Conservation (phyloP, 2,113 vertebrate species). For the Phoxinus phoxinus region DNA sequence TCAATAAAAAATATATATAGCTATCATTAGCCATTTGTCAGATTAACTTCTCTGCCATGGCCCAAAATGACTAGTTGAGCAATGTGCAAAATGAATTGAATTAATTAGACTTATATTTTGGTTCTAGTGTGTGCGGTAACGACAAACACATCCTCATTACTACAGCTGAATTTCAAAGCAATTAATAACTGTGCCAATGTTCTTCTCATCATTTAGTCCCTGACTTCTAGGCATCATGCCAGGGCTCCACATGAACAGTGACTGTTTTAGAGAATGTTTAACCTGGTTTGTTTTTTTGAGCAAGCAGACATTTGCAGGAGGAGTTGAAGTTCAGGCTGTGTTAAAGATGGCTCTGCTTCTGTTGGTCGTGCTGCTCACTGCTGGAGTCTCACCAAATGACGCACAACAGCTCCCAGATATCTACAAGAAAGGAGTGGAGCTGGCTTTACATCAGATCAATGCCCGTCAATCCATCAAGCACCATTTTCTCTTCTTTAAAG, state of each 20-base stretch:
- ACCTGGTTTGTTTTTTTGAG: not conserved
- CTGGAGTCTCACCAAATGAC: conserved; percentile 51
- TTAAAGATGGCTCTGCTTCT: conserved; percentile 45
- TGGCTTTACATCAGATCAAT: conserved; percentile 61
- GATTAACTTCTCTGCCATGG: too few relatives aligned
- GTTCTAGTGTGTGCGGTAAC: not conserved
- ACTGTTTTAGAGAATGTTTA: conserved; percentile 3
- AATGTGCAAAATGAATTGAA: too few relatives aligned
- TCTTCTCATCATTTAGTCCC: not conserved
- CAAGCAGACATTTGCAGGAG: not conserved
- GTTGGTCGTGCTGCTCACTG: conserved; percentile 57
- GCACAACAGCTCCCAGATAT: conserved; percentile 34
- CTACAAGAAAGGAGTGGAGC: conserved; percentile 67
- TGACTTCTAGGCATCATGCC: not conserved
- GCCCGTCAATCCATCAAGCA: conserved; percentile 50
- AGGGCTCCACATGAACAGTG: not conserved
- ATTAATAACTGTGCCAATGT: not conserved
- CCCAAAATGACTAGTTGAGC: too few relatives aligned
- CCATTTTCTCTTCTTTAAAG: conserved; percentile 71
- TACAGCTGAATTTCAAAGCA: not conserved
- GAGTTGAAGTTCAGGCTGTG: not conserved
- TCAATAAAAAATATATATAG: too few relatives aligned
- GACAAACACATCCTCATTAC: not conserved
- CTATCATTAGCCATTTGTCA: too few relatives aligned
- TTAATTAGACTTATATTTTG: too few relatives aligned